Conservation (phyloP, 2,113 vertebrate species). For the Apus apus region DNA sequence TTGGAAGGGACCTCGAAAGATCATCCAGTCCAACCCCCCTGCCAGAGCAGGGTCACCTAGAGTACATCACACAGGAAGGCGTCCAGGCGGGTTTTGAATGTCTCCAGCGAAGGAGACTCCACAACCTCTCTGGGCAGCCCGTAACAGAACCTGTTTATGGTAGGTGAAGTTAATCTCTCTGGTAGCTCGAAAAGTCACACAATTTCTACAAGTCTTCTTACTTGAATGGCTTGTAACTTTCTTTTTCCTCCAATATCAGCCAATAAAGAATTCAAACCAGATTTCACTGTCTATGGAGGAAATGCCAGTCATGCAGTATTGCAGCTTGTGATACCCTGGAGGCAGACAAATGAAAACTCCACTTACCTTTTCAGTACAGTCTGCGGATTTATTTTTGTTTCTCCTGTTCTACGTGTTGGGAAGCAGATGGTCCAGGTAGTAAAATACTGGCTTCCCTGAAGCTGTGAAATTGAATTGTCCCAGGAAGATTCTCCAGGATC, state of each 20-base stretch:
- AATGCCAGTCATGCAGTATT: background rate
- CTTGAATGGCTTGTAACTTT: background rate
- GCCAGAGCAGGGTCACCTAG: too few species aligned
- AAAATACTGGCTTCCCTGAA: constrained; percentile 60
- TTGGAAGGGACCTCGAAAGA: too few species aligned
- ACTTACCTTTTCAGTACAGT: constrained; percentile 41
- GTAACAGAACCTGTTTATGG: background rate
- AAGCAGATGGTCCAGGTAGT: constrained; percentile 62
- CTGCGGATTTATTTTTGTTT: constrained; percentile 1
- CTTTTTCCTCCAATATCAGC: background rate
- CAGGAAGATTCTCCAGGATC: constrained; percentile 4
- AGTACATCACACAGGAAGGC: too few species aligned
- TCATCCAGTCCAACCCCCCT: too few species aligned
- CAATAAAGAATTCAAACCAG: constrained; percentile 3
- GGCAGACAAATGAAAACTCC: background rate
- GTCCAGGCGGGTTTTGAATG: too few species aligned
- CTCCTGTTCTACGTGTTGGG: constrained; percentile 44
- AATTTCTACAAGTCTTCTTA: background rate
- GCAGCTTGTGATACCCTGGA: background rate
- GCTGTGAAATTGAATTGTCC: constrained; percentile 63
- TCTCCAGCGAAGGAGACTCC: too few species aligned
- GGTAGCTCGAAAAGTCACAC: background rate
- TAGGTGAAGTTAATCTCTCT: background rate
- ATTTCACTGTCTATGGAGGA: background rate
- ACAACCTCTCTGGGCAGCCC: too few species aligned